Conservation (phyloP, 1,140 invertebrate species). For the Acromyrmex charruanus region DNA sequence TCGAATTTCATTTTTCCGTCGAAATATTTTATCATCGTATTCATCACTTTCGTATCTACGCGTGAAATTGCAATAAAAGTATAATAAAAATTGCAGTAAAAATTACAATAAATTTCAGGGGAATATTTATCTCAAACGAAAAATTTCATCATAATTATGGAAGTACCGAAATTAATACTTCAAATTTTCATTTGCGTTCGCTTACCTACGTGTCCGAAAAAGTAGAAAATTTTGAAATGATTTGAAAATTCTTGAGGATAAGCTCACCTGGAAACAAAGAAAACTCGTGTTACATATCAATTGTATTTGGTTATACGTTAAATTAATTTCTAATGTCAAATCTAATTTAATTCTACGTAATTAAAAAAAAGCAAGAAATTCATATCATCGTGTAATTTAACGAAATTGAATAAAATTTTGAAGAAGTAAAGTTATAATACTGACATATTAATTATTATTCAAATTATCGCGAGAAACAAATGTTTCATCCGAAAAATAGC, state of each 20-base stretch:
- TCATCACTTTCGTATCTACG: neutral
- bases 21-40: neutral
- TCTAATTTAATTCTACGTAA: neutral
- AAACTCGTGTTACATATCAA: slow-evolving; percentile 59
- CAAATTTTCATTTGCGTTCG: slow-evolving; percentile 56
- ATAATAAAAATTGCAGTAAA: neutral
- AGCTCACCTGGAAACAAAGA: slow-evolving; percentile 58
- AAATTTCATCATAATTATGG: slow-evolving; percentile 14
- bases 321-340: slow-evolving; percentile 16
- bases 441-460: slow-evolving; percentile 15
- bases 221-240: slow-evolving; percentile 40
- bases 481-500: neutral
- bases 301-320: neutral
- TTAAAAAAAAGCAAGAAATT: neutral
- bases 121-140: slow-evolving; percentile 1
- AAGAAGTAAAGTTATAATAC: neutral
- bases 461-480: slow-evolving; percentile 2
- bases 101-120: neutral
- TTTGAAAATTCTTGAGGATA: slow-evolving; percentile 40
- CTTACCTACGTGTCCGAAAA: slow-evolving; percentile 50
- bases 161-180: neutral
- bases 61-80: neutral
- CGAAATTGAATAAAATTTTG: neutral
- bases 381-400: neutral
- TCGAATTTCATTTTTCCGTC: neutral